Conservation (phyloP, 1,140 invertebrate genomes). For the Aphelenchoides avenae region DNA sequence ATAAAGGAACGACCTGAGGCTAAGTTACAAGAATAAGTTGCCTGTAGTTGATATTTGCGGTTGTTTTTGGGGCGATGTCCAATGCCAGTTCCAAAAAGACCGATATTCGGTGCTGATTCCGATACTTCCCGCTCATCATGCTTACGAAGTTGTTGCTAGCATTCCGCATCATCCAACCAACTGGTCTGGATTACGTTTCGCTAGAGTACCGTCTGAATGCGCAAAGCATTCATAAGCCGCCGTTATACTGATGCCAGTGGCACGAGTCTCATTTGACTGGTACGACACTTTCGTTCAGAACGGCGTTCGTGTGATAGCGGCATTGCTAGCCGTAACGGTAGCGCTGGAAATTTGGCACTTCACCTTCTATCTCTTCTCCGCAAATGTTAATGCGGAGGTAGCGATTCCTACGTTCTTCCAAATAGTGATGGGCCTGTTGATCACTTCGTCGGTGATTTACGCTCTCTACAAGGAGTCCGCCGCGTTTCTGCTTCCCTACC, state of each 20-base stretch:
- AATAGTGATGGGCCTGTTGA: constrained; percentile 28
- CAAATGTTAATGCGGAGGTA: not conserved
- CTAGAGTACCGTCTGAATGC: constrained; percentile 3
- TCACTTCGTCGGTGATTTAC: constrained; percentile 35
- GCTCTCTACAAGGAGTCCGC: constrained; percentile 38
- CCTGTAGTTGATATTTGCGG: too few relatives aligned
- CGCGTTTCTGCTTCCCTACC: constrained; percentile 38
- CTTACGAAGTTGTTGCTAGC: too few relatives aligned
- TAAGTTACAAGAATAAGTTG: too few relatives aligned
- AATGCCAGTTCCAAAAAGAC: too few relatives aligned
- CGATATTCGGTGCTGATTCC: too few relatives aligned
- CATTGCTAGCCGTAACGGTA: constrained; percentile 34
- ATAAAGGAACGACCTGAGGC: too few relatives aligned
- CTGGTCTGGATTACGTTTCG: too few relatives aligned
- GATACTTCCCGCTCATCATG: too few relatives aligned
- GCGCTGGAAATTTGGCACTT: constrained; percentile 42
- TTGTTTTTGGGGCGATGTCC: too few relatives aligned
- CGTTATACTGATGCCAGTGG: not conserved
- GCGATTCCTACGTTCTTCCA: constrained; percentile 19
- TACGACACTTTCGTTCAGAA: constrained; percentile 22
- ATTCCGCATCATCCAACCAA: too few relatives aligned
- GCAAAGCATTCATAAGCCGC: not conserved
- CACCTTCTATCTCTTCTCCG: constrained; percentile 17
- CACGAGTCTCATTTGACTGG: constrained; percentile 8
- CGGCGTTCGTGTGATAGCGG: constrained; percentile 42